Evolutionary conservation across 2,113 vertebrate species (phyloP), one percentile per base, ranked within the genome.

Genomic region (Azemiops feae): DNA sequence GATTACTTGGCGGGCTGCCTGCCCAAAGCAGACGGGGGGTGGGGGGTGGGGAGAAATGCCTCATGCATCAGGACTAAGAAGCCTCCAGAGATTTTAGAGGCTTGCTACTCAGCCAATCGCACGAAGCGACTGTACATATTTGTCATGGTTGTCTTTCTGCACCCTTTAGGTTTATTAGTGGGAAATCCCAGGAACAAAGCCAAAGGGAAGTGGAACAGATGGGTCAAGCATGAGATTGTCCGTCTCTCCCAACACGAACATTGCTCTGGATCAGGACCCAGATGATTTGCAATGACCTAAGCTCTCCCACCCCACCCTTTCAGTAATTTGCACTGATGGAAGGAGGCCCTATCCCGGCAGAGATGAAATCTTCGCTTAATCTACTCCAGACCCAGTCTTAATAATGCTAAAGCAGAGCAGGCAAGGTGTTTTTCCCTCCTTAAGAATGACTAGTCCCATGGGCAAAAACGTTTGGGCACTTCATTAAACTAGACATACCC

Each of bases 31-130:
- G 34, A 64, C 1, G 47, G 47, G 47, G 47, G 4, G 3, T 45
- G 43, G 43, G 43, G 43, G n/a, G n/a, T n/a, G 23, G 74, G 30
- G 1, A 0, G 4, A 87, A 92, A 92, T 45, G 55, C 14, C 93
- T 93, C 94, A 95, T 94, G 95, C 95, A 94, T 93, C 90, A 94
- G 93, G 95, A 95, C 93, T 96, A 89, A 94, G 95, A 93, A 93
- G 95, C 9, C 95, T 92, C 93, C n/a, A 94, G 93, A 85, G 94
- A 88, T 52, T 60, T 95, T 86, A 39, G 45, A 64, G 95, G 69
- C 85, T 58, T 86, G 69, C 27, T 88, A 96, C n/a, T 5, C 1
- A 16, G 27, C 11, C n/a, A 0, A 4, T 2, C 8, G 27, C 53
- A 25, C 2, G 0, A 74, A 34, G 69, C 0, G 3, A 55, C 30